Percentiles rank a stretch among this genome's conserved stretches.
These are phyloP conservation scores for Blomia tropicalis DNA, from an alignment of 2,888 invertebrate species.

Conservation along the genomic window DNA sequence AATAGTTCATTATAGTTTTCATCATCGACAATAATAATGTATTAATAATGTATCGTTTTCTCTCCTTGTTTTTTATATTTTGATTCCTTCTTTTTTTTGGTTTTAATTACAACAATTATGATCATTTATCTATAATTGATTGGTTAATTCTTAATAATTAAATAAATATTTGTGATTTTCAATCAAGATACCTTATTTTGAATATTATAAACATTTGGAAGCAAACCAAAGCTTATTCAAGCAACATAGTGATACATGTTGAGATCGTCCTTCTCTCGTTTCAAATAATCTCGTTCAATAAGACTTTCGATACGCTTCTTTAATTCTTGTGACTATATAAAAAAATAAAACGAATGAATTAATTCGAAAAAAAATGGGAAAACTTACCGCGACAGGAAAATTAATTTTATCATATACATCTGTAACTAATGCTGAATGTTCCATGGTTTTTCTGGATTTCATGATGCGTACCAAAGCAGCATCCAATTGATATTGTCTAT, in stretches of 20 bases:
- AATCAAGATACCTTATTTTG: no score
- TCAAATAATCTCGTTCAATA: constrained; percentile 98
- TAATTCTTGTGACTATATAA: constrained; percentile 74
- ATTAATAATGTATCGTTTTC: no score
- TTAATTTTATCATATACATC: constrained; percentile 94
- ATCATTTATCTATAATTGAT: no score
- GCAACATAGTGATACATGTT: constrained; percentile 98
- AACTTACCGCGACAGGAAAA: constrained; percentile 83
- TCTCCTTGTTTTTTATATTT: no score
- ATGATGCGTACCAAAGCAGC: constrained; percentile 97
- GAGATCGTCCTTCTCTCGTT: constrained; percentile 90
- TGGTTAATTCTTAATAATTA: no score
- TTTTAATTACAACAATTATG: no score
- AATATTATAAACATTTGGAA: no score
- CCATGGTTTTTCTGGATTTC: constrained; percentile 93
- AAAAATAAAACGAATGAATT: constrained; percentile 10
- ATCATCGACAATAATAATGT: no score
- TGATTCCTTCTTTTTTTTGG: no score
- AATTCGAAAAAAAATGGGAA: not conserved
- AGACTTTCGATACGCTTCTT: constrained; percentile 97
- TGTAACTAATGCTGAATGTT: constrained; percentile 86
- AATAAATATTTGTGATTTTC: no score
- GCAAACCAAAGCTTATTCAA: no score
- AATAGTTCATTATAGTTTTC: no score
- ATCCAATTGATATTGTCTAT: constrained; percentile 98